phyloP scores from a whole-genome alignment of 2,888 invertebrate species.

The Zelleria hepariella region DNA sequence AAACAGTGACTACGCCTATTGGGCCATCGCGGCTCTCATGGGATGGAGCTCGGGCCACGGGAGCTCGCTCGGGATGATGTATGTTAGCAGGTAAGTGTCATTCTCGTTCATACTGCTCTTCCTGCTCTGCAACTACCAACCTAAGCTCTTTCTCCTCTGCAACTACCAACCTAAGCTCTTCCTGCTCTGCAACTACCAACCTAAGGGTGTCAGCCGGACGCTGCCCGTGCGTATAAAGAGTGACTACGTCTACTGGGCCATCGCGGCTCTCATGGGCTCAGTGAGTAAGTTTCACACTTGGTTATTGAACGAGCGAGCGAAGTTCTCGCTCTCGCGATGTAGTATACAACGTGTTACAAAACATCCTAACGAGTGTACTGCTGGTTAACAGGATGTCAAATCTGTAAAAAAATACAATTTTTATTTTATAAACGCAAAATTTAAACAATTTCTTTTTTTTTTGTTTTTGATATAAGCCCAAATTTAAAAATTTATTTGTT shows the following conservation, averaged over 20 bases:
- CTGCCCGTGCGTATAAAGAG: slow-evolving; percentile 83
- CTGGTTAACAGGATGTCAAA: too few relatives aligned
- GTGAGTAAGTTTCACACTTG: too few relatives aligned
- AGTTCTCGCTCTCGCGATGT: too few relatives aligned
- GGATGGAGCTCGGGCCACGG: slow-evolving; percentile 94
- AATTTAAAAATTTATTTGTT: too few relatives aligned
- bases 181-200: slow-evolving; percentile 90
- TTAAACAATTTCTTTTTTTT: too few relatives aligned
- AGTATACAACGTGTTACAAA: too few relatives aligned
- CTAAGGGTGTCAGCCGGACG: slow-evolving; percentile 57
- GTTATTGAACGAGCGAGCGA: too few relatives aligned
- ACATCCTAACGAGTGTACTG: too few relatives aligned
- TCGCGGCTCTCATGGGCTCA: slow-evolving; percentile 84
- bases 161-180: too few relatives aligned
- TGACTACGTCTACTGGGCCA: slow-evolving; percentile 86
- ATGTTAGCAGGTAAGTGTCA: slow-evolving; percentile 83
- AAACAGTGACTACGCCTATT: slow-evolving; percentile 85
- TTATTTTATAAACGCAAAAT: too few relatives aligned
- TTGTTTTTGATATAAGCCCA: too few relatives aligned
- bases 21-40: slow-evolving; percentile 79
- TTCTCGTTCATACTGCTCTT: slow-evolving; percentile 93
- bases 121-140: slow-evolving; percentile 92
- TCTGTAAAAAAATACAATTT: too few relatives aligned
- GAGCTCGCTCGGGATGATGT: slow-evolving; percentile 94
- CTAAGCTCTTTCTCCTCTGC: slow-evolving; percentile 82